Evolutionary conservation across 2,888 invertebrate species (phyloP), one percentile per base, ranked within the genome.

Genomic region (Aphodius sticticus): DNA sequence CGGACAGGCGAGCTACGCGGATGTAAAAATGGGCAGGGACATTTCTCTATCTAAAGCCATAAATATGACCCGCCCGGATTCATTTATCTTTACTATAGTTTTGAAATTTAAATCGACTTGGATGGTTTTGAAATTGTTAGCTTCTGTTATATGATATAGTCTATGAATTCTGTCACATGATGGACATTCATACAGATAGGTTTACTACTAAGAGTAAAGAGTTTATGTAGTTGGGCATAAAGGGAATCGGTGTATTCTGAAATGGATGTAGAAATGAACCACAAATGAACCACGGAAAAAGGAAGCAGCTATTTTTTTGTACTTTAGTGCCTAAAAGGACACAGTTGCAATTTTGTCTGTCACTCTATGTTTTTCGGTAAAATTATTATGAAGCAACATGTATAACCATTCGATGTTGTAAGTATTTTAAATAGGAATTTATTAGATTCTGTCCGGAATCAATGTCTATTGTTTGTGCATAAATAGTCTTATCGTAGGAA

Each of bases 31-130:
- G 53, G 9, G 9, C 53, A 53, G 12, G 6, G 26, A 26, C 53
- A 53, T 53, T 53, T 12, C 53, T 53, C 53, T 53, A 53, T 53
- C 53, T 53, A 53, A 53, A 53, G 53, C 53, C 53, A 53, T 53
- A 53, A 53, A 53, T 53, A 53, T 53, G 53, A 53, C 53, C 12
- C 9, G 12, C 53, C 12, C 53, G 53, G 7, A 53, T 53, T 53
- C 53, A 53, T 53, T 53, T 53, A 53, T 53, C 53, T 53, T 53
- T 53, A 53, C 53, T 53, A 53, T 53, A 53, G 53, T 53, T 53
- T 53, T 53, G 53, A 53, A 2, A 53, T 53, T 53, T 53, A 53
- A 53, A 53, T 53, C 53, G 53, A 5, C 53, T 53, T 53, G 53
- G 53, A 26, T 26, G 26, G 26, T 1, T 26, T 26, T 26, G 26